Percentiles rank a stretch among this genome's conserved stretches.
phyloP scores from a whole-genome alignment of 1,140 invertebrate species.

The Paraescarpia echinospica region DNA sequence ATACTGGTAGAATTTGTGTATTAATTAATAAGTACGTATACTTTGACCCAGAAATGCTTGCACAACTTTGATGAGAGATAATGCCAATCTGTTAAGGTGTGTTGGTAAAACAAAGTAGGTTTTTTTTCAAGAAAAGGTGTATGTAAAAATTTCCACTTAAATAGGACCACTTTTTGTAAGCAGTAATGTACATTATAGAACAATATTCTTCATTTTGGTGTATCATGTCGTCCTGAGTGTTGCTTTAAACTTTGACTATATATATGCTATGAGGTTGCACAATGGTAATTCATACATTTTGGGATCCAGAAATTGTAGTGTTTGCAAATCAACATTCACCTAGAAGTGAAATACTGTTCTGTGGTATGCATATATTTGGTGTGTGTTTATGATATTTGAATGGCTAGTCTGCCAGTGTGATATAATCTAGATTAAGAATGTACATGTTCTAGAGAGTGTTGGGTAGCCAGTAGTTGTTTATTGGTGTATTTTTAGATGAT shows the following conservation, averaged over 20 bases:
- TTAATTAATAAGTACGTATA: neutral
- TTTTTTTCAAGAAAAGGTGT: neutral
- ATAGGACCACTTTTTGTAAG: neutral
- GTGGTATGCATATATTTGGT: neutral
- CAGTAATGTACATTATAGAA: neutral
- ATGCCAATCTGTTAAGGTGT: neutral
- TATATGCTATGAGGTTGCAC: neutral
- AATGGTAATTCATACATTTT: neutral
- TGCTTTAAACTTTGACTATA: neutral
- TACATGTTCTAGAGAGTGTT: neutral
- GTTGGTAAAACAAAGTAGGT: neutral
- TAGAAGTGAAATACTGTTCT: neutral
- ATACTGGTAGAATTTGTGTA: neutral
- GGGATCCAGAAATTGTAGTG: neutral
- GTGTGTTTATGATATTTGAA: neutral
- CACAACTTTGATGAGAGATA: neutral
- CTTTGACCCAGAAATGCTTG: neutral
- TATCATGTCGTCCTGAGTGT: neutral
- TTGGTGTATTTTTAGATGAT: neutral
- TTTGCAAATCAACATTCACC: neutral
- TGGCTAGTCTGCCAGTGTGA: neutral
- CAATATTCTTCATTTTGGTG: neutral
- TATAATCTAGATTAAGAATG: neutral
- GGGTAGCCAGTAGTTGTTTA: neutral
- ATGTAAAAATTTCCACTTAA: too few relatives aligned